Evolutionary conservation across 2,113 vertebrate genomes (phyloP).

Genomic region (Sprattus sprattus): DNA sequence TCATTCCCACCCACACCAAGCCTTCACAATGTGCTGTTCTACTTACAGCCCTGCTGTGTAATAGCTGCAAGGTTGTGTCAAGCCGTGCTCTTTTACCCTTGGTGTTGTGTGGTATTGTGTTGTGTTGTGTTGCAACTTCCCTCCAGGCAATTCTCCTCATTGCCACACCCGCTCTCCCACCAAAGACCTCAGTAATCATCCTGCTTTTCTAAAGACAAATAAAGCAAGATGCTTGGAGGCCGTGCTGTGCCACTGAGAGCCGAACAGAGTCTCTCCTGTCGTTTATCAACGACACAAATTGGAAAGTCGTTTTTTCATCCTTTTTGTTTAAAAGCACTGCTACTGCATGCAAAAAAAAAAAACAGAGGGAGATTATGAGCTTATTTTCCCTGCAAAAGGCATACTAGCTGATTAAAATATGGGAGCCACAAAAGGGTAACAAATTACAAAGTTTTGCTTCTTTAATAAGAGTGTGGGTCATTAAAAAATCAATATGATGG

Average conservation of each 20-base stretch:
- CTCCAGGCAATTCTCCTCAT: background rate
- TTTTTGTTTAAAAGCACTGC: background rate
- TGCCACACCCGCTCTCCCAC: background rate
- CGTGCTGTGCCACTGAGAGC: slow-evolving; percentile 18
- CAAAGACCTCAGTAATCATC: slow-evolving; percentile 15
- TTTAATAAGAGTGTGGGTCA: slow-evolving; percentile 36
- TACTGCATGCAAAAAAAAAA: background rate
- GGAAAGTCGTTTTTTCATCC: slow-evolving; percentile 41
- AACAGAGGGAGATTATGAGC: background rate
- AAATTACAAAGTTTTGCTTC: slow-evolving; percentile 42
- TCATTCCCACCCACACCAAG: slow-evolving; percentile 26
- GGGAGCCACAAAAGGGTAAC: slow-evolving; percentile 22
- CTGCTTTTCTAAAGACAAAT: slow-evolving; percentile 54
- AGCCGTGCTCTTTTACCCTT: background rate
- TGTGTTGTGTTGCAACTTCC: background rate
- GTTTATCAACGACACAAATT: slow-evolving; percentile 50
- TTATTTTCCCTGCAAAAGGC: background rate
- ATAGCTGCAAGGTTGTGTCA: slow-evolving; percentile 18
- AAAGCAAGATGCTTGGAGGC: slow-evolving; percentile 32
- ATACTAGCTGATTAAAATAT: slow-evolving; percentile 44
- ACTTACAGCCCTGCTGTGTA: slow-evolving; percentile 6
- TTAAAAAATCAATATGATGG: slow-evolving; percentile 34
- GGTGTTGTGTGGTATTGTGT: background rate
- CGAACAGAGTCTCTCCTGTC: slow-evolving; percentile 35
- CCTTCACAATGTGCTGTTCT: slow-evolving; percentile 33